Conservation (phyloP, 2,113 vertebrate genomes). For the Phoxinus phoxinus region DNA sequence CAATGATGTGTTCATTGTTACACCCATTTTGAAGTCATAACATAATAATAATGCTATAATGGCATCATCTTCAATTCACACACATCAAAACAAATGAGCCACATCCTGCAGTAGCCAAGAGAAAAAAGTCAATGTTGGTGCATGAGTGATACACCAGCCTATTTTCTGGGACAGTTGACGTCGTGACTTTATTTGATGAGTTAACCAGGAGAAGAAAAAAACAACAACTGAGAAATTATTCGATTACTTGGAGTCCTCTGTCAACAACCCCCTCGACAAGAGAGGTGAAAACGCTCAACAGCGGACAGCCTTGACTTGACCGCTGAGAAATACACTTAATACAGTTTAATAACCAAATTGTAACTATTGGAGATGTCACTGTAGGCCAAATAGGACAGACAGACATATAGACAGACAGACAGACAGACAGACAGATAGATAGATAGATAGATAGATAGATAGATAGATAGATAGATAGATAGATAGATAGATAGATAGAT, state of each 20-base stretch:
- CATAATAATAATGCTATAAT: neutral
- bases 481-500: neutral
- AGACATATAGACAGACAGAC: neutral
- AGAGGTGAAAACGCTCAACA: neutral
- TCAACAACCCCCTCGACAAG: conserved; percentile 3
- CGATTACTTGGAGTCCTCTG: neutral
- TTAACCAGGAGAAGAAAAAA: neutral
- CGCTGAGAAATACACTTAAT: neutral
- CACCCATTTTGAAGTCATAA: neutral
- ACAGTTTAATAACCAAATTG: neutral
- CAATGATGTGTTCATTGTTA: neutral
- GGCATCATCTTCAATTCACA: neutral
- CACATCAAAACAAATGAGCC: neutral
- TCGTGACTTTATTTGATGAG: neutral
- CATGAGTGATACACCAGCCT: conserved; percentile 1
- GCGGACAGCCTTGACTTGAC: neutral
- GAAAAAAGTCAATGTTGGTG: neutral
- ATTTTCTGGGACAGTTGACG: neutral
- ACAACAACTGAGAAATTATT: neutral
- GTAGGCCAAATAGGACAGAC: neutral
- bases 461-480: too few relatives aligned
- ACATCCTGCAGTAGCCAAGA: neutral
- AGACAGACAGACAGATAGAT: neutral
- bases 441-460: too few relatives aligned
- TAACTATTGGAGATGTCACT: neutral